phyloP scores from a whole-genome alignment of 1,140 invertebrate species.

The Hylaeus volcanicus region DNA sequence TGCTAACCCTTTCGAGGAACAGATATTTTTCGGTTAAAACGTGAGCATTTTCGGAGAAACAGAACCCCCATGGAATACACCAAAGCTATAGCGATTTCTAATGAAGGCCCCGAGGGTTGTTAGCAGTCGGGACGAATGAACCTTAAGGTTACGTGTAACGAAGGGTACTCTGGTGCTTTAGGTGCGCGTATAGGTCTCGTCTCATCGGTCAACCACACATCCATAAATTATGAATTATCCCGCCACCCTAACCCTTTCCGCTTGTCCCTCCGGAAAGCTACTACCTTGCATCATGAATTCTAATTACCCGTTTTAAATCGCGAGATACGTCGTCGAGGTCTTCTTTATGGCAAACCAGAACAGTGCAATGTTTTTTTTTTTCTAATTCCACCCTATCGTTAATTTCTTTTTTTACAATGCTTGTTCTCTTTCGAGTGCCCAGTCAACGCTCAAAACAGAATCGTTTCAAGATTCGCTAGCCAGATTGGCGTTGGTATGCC shows the following conservation, averaged over 20 bases:
- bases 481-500: too few relatives aligned
- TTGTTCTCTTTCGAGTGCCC: too few relatives aligned
- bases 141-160: conserved; percentile 48
- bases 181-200: conserved; percentile 49
- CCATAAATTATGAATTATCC: conserved; percentile 75
- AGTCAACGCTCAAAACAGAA: too few relatives aligned
- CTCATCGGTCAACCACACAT: conserved; percentile 65
- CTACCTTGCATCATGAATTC: conserved; percentile 71
- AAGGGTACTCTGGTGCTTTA: conserved; percentile 43
- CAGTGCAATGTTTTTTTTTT: not conserved
- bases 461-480: too few relatives aligned
- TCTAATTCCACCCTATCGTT: not conserved
- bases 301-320: conserved; percentile 70
- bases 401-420: too few relatives aligned
- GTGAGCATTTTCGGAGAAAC: too few relatives aligned
- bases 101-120: conserved; percentile 15
- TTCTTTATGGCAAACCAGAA: not conserved
- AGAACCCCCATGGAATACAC: too few relatives aligned
- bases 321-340: conserved; percentile 28
- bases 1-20: too few relatives aligned
- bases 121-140: conserved; percentile 37
- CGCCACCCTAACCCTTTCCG: conserved; percentile 41
- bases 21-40: too few relatives aligned
- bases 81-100: not conserved
- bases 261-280: conserved; percentile 70